Conservation (phyloP, 1,140 invertebrate genomes). For the Diuraphis noxia region DNA sequence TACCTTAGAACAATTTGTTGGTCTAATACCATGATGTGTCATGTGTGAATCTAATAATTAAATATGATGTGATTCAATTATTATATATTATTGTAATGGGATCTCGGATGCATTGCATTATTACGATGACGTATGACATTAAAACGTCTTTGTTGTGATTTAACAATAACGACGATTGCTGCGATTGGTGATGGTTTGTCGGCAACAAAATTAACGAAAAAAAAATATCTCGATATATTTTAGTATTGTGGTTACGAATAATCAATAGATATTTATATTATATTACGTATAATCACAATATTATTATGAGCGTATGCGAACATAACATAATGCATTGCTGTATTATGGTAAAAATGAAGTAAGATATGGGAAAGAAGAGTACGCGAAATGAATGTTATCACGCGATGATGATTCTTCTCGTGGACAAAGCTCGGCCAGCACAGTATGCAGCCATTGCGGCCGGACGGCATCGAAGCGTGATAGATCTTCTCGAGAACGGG, state of each 20-base stretch:
- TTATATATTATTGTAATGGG: neutral
- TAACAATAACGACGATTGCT: neutral
- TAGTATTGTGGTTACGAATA: neutral
- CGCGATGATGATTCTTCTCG: neutral
- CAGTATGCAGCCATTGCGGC: neutral
- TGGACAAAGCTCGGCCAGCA: neutral
- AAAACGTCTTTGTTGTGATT: neutral
- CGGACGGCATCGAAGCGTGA: neutral
- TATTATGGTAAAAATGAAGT: neutral
- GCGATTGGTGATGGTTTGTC: neutral
- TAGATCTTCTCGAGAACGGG: neutral
- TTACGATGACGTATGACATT: neutral
- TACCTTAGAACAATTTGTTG: slow-evolving; percentile 41
- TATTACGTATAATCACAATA: neutral
- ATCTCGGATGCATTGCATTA: neutral
- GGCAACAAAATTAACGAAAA: neutral
- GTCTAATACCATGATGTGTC: slow-evolving; percentile 42
- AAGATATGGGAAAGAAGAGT: slow-evolving; percentile 4
- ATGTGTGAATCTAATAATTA: neutral
- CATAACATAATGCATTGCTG: neutral
- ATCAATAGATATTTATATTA: neutral
- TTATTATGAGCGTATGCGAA: neutral
- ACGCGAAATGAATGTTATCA: neutral
- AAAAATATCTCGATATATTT: neutral
- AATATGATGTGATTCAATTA: neutral